These are phyloP conservation scores for Margaritifera margaritifera DNA, from an alignment of 2,888 invertebrate species.

Conservation along the genomic window DNA sequence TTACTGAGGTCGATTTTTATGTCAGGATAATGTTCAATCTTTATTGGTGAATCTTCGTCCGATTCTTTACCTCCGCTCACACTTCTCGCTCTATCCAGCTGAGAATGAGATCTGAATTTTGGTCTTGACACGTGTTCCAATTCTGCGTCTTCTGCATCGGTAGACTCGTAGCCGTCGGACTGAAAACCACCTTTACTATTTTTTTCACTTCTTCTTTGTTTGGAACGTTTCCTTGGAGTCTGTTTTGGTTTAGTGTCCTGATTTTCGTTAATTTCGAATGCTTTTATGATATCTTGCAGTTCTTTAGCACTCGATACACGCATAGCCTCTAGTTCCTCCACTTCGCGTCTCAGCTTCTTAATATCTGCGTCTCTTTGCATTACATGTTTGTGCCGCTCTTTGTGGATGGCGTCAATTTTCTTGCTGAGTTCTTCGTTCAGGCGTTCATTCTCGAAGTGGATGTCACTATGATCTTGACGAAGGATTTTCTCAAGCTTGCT, in stretches of 20 bases:
- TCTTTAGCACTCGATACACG: conserved; percentile 23
- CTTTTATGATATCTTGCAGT: conserved; percentile 2
- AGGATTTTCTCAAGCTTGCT: conserved; percentile 42
- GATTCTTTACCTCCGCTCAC: conserved; percentile 23
- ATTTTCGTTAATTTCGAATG: neutral
- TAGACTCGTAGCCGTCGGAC: neutral
- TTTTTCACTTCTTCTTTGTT: neutral
- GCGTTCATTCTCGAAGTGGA: conserved; percentile 53
- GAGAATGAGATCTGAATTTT: conserved; percentile 5
- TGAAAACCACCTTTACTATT: conserved; percentile 1
- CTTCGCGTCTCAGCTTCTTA: conserved; percentile 33
- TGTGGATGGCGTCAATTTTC: conserved; percentile 32
- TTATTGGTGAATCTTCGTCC: conserved; percentile 21
- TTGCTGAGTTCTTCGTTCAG: conserved; percentile 42
- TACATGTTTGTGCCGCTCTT: conserved; percentile 35
- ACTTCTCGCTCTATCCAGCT: conserved; percentile 20
- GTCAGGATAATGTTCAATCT: neutral
- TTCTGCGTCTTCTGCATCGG: too few species aligned
- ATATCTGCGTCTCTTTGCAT: conserved; percentile 38
- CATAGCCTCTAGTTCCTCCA: conserved; percentile 25
- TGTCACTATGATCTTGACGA: conserved; percentile 50
- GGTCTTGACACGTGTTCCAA: neutral
- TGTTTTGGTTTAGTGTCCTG: neutral
- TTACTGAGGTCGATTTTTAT: conserved; percentile 1
- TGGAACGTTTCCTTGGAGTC: too few species aligned